Evolutionary conservation across 1,140 invertebrate species (phyloP), one percentile per base, ranked within the genome.

Genomic region (Ridgeia piscesae): DNA sequence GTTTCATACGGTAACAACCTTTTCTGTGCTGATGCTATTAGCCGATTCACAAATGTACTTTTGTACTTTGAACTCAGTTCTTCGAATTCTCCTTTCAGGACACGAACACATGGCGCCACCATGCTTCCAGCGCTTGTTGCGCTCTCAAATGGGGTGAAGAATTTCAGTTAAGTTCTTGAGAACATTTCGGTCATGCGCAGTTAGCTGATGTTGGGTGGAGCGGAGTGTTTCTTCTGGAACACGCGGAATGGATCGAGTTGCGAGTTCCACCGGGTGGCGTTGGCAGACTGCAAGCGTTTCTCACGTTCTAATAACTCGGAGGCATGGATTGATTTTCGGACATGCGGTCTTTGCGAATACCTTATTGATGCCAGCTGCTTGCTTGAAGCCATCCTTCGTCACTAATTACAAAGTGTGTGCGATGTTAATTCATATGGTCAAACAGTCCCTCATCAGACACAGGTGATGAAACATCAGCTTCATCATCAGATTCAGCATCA

Each of bases 211-310:
- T 33, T 90, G 89, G 33, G 0, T 90, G 35, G 31, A 34, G 35
- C 89, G 89, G 35, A 90, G n/a, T 35, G 11, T 89, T 1, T 90
- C 89, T 35, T 90, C 89, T 8, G 33, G 89, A 90, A 90, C 89
- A 33, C 35, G 14, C 31, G 33, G 89, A 34, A 90, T 90, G 14
- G 89, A 34, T 6, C 89, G 89, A 91, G 33, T 91, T 91, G 91
- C 21, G 35, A 42, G 48, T 91, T 91, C 34, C 34, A 91, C 34
- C 48, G 17, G 11, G 34, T 91, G 21, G 91, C 91, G 8, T 91
- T 91, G 34, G 91, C 91, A 17, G 48, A n/a, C n/a, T 91, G 91
- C 11, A 91, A 31, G 35, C 91, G 21, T 91, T 35, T 91, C 33
- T 91, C 33, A 1, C 11, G 11, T 42, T 91, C 91, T n/a, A 91